Percentiles rank a stretch among this genome's conserved stretches.
phyloP scores from a whole-genome alignment of 2,888 invertebrate species.

The Acanthopleura granulata region DNA sequence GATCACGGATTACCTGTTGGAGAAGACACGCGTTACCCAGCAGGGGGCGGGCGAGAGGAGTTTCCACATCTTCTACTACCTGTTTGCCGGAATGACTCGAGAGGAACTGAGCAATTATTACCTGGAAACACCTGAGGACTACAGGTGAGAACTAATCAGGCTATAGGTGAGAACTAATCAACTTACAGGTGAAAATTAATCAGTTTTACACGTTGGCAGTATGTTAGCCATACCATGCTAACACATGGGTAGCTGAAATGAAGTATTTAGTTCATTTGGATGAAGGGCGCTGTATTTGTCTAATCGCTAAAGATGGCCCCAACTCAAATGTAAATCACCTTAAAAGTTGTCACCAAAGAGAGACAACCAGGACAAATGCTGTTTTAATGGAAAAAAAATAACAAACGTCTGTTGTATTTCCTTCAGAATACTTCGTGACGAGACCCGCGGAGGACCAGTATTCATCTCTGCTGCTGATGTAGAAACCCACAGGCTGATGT shows the following conservation, averaged over 20 bases:
- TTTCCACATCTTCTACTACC: conserved; percentile 62
- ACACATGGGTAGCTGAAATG: too few relatives aligned
- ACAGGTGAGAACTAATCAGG: conserved; percentile 40
- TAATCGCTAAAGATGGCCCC: too few relatives aligned
- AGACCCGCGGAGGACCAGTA: conserved; percentile 27
- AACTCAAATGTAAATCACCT: too few relatives aligned
- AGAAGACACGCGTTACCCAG: conserved; percentile 59
- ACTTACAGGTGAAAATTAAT: too few relatives aligned
- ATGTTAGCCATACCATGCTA: too few relatives aligned
- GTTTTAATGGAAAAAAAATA: too few relatives aligned
- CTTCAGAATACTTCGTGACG: conserved; percentile 31
- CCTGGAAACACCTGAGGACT: conserved; percentile 50
- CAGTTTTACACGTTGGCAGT: too few relatives aligned
- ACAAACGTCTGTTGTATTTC: too few relatives aligned
- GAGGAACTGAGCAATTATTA: conserved; percentile 50
- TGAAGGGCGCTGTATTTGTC: too few relatives aligned
- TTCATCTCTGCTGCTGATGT: conserved; percentile 27
- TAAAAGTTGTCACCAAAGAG: too few relatives aligned
- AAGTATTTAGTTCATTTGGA: too few relatives aligned
- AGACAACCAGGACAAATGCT: too few relatives aligned
- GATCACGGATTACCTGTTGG: conserved; percentile 60
- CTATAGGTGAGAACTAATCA: neutral
- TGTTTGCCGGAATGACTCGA: conserved; percentile 57
- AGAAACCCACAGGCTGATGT: conserved; percentile 27
- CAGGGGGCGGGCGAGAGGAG: conserved; percentile 53